Conservation (phyloP, 2,888 invertebrate species). For the Latheticus oryzae region DNA sequence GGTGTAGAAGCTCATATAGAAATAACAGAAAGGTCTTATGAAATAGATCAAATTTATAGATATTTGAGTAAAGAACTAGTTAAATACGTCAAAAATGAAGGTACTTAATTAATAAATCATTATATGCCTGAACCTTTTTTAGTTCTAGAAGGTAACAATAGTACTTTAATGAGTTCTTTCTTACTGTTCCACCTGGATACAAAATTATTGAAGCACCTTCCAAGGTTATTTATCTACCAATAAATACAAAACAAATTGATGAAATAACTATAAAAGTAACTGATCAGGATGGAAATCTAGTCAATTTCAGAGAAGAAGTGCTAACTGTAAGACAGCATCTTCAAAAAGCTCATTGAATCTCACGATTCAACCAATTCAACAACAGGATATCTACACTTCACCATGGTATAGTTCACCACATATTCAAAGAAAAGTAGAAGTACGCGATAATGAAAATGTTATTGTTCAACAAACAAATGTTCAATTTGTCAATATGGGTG, state of each 20-base stretch:
- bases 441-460: slow-evolving; percentile 21
- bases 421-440: slow-evolving; percentile 44
- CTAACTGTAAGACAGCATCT: slow-evolving; percentile 50
- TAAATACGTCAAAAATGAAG: slow-evolving; percentile 1
- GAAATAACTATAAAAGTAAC: slow-evolving; percentile 52
- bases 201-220: slow-evolving; percentile 57
- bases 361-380: slow-evolving; percentile 49
- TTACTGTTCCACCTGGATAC: slow-evolving; percentile 55
- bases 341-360: slow-evolving; percentile 29
- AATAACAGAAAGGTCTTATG: slow-evolving; percentile 4
- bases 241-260: slow-evolving; percentile 50
- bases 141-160: slow-evolving; percentile 50
- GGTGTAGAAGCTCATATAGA: neutral
- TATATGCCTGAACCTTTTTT: slow-evolving; percentile 14
- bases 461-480: slow-evolving; percentile 11
- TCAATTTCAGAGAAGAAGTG: slow-evolving; percentile 56
- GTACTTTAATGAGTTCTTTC: slow-evolving; percentile 49
- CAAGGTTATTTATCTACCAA: slow-evolving; percentile 58
- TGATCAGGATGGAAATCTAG: slow-evolving; percentile 54
- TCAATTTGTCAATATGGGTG: slow-evolving; percentile 41
- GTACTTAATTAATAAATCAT: neutral
- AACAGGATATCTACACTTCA: slow-evolving; percentile 52
- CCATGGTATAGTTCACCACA: slow-evolving; percentile 51
- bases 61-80: neutral
- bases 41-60: slow-evolving; percentile 3